A percentile compares a stretch with the other conserved stretches of the same genome.
Conservation (phyloP, 1,140 invertebrate genomes). For the Anagrus nilaparvatae region DNA sequence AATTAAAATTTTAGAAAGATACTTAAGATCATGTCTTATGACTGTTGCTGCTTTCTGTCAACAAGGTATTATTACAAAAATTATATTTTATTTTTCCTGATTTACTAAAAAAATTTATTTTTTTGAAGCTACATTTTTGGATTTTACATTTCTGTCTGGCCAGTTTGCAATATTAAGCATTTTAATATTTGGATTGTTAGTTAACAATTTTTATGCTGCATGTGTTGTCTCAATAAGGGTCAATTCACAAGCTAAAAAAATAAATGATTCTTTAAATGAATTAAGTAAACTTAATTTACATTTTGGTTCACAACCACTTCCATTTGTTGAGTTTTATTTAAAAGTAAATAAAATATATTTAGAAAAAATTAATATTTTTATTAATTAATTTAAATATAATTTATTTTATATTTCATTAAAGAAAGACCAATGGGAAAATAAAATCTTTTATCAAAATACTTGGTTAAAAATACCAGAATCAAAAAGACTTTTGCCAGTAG, state of each 20-base stretch:
- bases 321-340: conserved; percentile 28
- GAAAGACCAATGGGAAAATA: conserved; percentile 14
- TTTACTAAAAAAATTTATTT: not conserved
- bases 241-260: conserved; percentile 30
- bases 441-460: conserved; percentile 6
- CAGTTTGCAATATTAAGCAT: conserved; percentile 22
- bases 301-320: conserved; percentile 27
- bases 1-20: conserved; percentile 6
- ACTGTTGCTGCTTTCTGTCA: conserved; percentile 11
- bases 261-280: conserved; percentile 32
- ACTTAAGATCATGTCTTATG: conserved; percentile 3
- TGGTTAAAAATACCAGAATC: conserved; percentile 16
- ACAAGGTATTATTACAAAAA: conserved; percentile 17
- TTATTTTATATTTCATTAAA: too few relatives aligned
- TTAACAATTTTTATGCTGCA: conserved; percentile 35
- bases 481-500: conserved; percentile 10
- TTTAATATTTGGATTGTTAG: conserved; percentile 27
- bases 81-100: not conserved
- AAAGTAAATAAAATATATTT: conserved; percentile 20
- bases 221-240: conserved; percentile 32
- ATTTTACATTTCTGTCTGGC: conserved; percentile 1
- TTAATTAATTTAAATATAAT: too few relatives aligned
- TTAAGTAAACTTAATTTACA: conserved; percentile 25
- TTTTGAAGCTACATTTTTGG: conserved; percentile 12
- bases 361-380: conserved; percentile 6